These are phyloP conservation scores for Donacobius atricapilla DNA, from an alignment of 2,113 vertebrate genomes.

Conservation along the genomic window DNA sequence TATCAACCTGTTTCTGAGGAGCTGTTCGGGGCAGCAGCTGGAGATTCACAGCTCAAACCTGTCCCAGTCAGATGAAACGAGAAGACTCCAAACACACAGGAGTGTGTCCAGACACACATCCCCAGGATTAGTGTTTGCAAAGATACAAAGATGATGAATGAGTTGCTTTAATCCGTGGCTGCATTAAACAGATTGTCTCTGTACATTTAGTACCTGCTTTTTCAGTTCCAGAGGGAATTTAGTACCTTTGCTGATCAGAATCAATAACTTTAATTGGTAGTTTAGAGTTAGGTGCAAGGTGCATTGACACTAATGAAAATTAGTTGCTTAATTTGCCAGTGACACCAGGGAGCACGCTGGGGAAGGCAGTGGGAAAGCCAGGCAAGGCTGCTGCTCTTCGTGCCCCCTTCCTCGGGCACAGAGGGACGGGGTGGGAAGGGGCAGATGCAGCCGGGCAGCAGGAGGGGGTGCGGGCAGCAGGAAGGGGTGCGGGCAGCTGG, in stretches of 20 bases:
- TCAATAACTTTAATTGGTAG: neutral
- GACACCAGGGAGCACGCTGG: neutral
- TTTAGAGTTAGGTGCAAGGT: neutral
- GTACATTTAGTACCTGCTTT: neutral
- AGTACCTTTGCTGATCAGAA: neutral
- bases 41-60: neutral
- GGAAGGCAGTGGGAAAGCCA: neutral
- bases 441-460: neutral
- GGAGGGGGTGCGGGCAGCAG: neutral
- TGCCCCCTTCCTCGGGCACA: accelerated
- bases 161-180: neutral
- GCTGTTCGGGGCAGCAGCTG: neutral
- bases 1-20: neutral
- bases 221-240: neutral
- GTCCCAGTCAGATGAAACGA: neutral
- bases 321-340: neutral
- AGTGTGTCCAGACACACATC: neutral
- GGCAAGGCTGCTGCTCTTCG: neutral
- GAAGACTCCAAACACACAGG: neutral
- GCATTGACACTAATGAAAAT: slow-evolving; percentile 7
- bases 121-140: neutral
- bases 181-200: neutral
- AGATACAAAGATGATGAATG: neutral
- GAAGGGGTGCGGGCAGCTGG: too few relatives aligned
- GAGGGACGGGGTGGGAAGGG: too few relatives aligned